Evolutionary conservation across 1,140 invertebrate species (phyloP).

Genomic region (Colletes latitarsis): DNA sequence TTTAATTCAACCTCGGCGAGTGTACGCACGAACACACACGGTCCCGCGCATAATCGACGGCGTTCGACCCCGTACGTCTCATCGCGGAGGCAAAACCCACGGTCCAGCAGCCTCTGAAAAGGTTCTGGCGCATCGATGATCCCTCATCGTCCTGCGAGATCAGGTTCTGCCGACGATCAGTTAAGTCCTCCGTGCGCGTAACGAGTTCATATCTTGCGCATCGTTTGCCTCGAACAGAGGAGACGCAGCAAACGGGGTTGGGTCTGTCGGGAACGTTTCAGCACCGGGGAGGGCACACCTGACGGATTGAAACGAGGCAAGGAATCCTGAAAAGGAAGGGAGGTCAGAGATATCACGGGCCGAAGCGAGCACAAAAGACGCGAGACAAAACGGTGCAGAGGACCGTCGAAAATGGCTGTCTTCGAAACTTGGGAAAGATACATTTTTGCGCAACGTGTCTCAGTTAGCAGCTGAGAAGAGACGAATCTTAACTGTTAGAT

Average conservation of each 20-base stretch:
- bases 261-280: conserved; percentile 22
- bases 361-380: not conserved
- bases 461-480: too few relatives aligned
- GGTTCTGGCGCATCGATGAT: conserved; percentile 16
- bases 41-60: not conserved
- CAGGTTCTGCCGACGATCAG: conserved; percentile 60
- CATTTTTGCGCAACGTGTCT: too few relatives aligned
- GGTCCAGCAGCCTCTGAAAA: not conserved
- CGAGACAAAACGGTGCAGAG: too few relatives aligned
- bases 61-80: not conserved
- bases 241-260: conserved; percentile 15
- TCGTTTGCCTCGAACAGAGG: conserved; percentile 75
- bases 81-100: too few relatives aligned
- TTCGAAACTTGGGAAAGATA: too few relatives aligned
- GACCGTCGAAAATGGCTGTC: too few relatives aligned
- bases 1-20: too few relatives aligned
- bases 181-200: conserved; percentile 60
- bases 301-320: conserved; percentile 22
- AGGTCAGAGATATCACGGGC: conserved; percentile 19
- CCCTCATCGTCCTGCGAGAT: conserved; percentile 49
- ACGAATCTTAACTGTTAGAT: too few relatives aligned
- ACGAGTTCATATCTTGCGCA: conserved; percentile 77
- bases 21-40: too few relatives aligned
- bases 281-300: conserved; percentile 29
- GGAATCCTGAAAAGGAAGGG: conserved; percentile 43